Conservation (phyloP, 2,888 invertebrate species). For the Habrosyne pyritoides region DNA sequence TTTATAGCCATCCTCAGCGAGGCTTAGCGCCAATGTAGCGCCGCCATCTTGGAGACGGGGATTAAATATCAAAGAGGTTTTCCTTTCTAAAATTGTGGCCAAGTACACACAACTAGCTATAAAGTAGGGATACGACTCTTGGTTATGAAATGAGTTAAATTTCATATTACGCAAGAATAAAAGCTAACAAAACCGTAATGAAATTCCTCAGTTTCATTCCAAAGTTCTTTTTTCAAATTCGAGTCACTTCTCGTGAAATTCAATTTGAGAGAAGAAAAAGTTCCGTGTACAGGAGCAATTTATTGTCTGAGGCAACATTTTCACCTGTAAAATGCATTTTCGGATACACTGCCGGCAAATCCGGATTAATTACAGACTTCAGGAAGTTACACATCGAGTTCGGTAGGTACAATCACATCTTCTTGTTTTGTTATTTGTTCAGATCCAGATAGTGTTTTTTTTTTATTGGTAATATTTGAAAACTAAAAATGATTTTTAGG, state of each 20-base stretch:
- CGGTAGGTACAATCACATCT: neutral
- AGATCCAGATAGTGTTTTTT: too few relatives aligned
- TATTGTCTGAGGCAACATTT: neutral
- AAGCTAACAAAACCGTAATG: neutral
- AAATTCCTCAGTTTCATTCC: neutral
- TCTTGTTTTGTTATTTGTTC: neutral
- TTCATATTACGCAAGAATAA: neutral
- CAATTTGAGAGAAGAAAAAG: neutral
- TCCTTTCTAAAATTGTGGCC: conserved; percentile 35
- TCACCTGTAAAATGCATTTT: neutral
- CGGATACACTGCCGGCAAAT: neutral
- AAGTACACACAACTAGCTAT: conserved; percentile 6
- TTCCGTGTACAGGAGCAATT: too few relatives aligned
- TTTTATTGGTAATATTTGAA: too few relatives aligned
- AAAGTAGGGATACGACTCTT: neutral
- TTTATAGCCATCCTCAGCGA: conserved; percentile 50
- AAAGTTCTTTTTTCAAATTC: neutral
- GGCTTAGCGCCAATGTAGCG: conserved; percentile 49
- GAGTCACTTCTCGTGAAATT: neutral
- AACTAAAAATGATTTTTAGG: too few relatives aligned
- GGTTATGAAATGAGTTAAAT: conserved; percentile 6
- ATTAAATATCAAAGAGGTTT: conserved; percentile 65
- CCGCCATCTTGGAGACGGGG: conserved; percentile 58
- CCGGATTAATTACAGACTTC: neutral
- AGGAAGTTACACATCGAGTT: neutral